Evolutionary conservation across 2,888 invertebrate genomes (phyloP).

Genomic region (Idaea aversata): DNA sequence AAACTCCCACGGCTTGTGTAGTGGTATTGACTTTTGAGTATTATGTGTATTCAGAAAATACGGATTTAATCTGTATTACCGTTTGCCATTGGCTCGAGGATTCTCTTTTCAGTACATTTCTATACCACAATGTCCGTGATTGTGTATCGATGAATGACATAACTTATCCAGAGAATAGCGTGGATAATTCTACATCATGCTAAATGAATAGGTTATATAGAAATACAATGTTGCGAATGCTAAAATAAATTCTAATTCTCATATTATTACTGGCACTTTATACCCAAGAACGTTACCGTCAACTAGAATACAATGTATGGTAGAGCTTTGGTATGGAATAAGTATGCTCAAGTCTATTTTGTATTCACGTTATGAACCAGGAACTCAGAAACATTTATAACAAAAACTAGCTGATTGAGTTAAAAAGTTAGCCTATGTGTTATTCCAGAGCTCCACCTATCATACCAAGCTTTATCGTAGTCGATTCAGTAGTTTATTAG

Average conservation of each 20-base stretch:
- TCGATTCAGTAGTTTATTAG: neutral
- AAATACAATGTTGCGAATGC: neutral
- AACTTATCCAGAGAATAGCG: neutral
- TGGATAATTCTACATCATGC: neutral
- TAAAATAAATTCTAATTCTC: neutral
- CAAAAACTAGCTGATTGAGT: neutral
- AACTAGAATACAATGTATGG: neutral
- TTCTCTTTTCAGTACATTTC: conserved; percentile 1
- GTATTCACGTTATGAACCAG: neutral
- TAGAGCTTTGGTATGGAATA: neutral
- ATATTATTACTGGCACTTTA: neutral
- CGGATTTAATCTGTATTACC: neutral
- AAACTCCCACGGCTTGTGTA: neutral
- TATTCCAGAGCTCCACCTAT: too few relatives aligned
- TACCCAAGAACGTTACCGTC: neutral
- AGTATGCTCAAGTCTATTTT: neutral
- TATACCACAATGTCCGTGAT: neutral
- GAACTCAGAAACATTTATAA: neutral
- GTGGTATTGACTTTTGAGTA: neutral
- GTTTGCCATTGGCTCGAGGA: neutral
- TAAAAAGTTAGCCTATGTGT: neutral
- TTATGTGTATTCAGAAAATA: neutral
- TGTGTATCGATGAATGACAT: neutral
- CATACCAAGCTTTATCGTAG: neutral
- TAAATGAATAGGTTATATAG: neutral